Evolutionary conservation across 2,113 vertebrate species (phyloP), one percentile per base, ranked within the genome.

Genomic region (Platycercus adscitus): DNA sequence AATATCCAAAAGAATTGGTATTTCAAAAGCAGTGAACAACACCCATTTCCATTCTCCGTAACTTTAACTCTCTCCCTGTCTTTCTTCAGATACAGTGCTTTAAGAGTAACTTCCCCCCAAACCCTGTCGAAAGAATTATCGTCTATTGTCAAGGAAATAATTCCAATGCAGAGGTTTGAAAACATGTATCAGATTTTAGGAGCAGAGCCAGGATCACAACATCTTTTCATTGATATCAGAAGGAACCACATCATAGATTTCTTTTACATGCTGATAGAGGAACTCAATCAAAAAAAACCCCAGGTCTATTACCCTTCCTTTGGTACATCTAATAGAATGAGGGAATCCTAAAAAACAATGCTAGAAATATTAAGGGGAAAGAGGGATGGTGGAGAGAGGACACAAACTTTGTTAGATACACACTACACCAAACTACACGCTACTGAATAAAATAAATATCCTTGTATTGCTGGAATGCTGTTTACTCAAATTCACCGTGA

Each of bases 401-500:
- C 37, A 73, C 3, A 6, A 52, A 89, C 58, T 93, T 82, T 75
- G 24, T 79, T 58, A 91, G 81, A 53, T 65, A 69, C 37, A 43
- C 0, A 14, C 77, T 8, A 81, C 49, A 71, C 46, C 88, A 81
- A 95, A 29, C 26, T 33, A 41, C 71, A 78, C 9, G 2, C 24
- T 88, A 52, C 33, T 66, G 56, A 81, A 69, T 12, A 47, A 78
- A 92, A 77, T 46, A 93, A 73, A 89, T 63, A 17, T 14, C 55
- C 55, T 31, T 81, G 53, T 63, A 55, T 15, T 89, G 83, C 84
- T 31, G 79, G 63, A 91, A 81, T 49, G 64, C 28, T 64, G 41
- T 60, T 93, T 90, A 90, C 82, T 72, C 66, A 35, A 86, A 91
- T 29, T 71, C 75, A 65, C 49, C 13, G 49, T 79, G 90, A 96